phyloP scores from a whole-genome alignment of 2,797 vertebrate genomes.

The Acrossocheilus wenchowensis region DNA sequence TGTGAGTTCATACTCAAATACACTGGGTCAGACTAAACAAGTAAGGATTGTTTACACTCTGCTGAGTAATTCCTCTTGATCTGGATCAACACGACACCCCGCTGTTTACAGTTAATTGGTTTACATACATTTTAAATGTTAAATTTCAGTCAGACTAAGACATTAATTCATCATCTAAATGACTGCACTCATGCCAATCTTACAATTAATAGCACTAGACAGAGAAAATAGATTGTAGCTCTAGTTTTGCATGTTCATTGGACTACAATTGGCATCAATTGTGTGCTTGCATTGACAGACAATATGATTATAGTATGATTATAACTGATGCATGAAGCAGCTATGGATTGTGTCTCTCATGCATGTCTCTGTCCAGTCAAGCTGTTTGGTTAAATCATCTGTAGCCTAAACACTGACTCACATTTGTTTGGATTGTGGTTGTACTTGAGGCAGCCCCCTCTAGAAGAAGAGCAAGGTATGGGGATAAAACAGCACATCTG shows the following conservation, averaged over 20 bases:
- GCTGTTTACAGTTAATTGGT: neutral
- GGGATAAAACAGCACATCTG: conserved; percentile 4
- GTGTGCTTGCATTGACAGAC: neutral
- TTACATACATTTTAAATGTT: neutral
- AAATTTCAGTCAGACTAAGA: neutral
- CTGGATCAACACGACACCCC: conserved; percentile 15
- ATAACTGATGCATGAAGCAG: neutral
- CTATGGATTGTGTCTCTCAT: neutral
- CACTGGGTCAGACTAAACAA: conserved; percentile 19
- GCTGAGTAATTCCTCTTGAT: conserved; percentile 10
- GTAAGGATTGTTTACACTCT: neutral
- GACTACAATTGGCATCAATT: neutral
- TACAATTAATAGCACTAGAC: neutral
- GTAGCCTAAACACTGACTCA: conserved; percentile 17
- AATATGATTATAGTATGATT: neutral
- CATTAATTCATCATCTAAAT: neutral
- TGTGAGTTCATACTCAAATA: neutral
- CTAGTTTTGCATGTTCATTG: neutral
- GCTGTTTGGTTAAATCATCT: conserved; percentile 35
- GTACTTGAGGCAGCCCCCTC: neutral
- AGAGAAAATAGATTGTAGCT: neutral
- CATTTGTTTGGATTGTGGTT: conserved; percentile 29
- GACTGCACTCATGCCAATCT: neutral
- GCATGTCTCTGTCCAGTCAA: conserved; percentile 11
- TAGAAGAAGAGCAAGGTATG: neutral